Base-by-base conservation (phyloP, 2,113 vertebrate genomes). In the Nerophis lumbriciformis region DNA sequence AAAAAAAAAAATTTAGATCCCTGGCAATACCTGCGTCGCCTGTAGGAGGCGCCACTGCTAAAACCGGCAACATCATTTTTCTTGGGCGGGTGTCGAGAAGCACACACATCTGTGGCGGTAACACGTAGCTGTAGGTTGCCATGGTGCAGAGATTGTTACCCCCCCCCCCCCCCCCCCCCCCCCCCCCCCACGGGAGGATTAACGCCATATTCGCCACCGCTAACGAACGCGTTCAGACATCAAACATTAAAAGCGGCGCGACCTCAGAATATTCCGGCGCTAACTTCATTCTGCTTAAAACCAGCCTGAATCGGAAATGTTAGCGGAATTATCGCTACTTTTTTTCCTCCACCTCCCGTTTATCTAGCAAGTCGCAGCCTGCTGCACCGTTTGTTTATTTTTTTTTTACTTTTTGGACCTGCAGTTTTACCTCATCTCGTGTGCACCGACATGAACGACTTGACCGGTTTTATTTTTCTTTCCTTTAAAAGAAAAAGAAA, bases 141-240 rank as follows among this genome's bases (percentile, higher is more conserved):
- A 70, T 52, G 83, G 79, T 83, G 82, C 79, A 82, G 85, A 87
- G 85, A 86, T 88, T 84, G 87, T 75, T 28, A 28, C 28, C 28
- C 28, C 28, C 28, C 2, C 28, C 28, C 65, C 8, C 53, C 73
- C 28, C 28, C 65, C 8, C 53, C 73, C n/a, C n/a, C 21, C 3
- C 21, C 21, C 21, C 28, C 28, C 65, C 8, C 53, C 73, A 79
- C 65, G 73, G 82, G 76, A 78, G 84, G 78, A 86, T 85, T 8
- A 68, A 79, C 57, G 84, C 85, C 85, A 85, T 87, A 85, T 87
- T 86, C 80, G 81, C 85, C 84, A 88, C 84, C 82, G 85, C 87
- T 84, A 88, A 84, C 73, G 77, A 83, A 82, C 73, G 45, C 75
- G 80, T 85, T 78, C 53, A 76, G 71, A 85, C 28, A 80, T 84